Conservation (phyloP, 2,113 vertebrate genomes). For the Ibidorhyncha struthersii region DNA sequence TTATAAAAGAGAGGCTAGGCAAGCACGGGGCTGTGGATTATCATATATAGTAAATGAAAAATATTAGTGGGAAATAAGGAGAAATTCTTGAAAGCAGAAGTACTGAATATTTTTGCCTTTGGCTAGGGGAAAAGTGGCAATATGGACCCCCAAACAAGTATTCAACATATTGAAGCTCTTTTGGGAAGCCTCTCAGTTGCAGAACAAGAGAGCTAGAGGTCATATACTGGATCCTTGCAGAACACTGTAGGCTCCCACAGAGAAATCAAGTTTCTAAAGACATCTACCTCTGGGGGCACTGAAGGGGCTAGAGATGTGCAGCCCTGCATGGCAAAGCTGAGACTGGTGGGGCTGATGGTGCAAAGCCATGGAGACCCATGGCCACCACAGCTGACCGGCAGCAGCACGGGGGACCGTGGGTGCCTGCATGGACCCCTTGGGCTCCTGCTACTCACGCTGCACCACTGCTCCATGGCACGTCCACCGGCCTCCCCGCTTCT, state of each 20-base stretch:
- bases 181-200: neutral
- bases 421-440: fast-evolving
- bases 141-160: neutral
- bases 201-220: neutral
- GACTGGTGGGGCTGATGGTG: neutral
- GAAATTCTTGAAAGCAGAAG: neutral
- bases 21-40: neutral
- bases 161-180: neutral
- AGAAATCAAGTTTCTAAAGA: neutral
- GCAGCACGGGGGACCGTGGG: neutral
- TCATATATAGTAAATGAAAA: neutral
- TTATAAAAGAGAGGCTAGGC: neutral
- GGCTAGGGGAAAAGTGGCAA: neutral
- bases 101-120: neutral
- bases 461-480: fast-evolving
- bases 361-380: fast-evolving
- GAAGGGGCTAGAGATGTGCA: neutral
- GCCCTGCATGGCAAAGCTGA: neutral
- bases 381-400: neutral
- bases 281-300: neutral
- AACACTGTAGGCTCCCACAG: neutral
- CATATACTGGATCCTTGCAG: neutral
- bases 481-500: fast-evolving
- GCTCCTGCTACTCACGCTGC: neutral
- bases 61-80: neutral